phyloP scores from a whole-genome alignment of 1,140 invertebrate species.

The Euura lappo region DNA sequence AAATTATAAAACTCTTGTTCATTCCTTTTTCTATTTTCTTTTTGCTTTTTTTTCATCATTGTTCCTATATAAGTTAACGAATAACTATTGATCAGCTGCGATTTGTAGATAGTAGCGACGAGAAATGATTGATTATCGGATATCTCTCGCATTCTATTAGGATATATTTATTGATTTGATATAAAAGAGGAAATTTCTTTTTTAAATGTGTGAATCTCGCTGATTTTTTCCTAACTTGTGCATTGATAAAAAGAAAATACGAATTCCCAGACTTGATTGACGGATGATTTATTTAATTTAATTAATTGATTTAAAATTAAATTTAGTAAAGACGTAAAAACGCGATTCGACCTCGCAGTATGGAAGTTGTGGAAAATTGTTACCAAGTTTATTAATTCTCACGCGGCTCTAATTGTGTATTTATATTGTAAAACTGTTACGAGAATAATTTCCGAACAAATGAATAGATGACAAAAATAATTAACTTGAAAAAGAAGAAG shows the following conservation, averaged over 20 bases:
- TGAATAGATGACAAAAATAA: background rate
- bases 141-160: background rate
- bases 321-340: too few relatives aligned
- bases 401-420: background rate
- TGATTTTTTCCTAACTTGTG: background rate
- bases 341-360: background rate
- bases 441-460: background rate
- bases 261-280: background rate
- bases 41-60: background rate
- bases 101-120: background rate
- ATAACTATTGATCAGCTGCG: too few relatives aligned
- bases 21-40: background rate
- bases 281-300: too few relatives aligned
- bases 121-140: background rate
- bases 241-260: background rate
- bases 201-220: background rate
- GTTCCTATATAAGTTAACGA: background rate
- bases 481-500: too few relatives aligned
- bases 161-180: background rate
- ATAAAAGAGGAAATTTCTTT: too few relatives aligned
- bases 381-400: background rate
- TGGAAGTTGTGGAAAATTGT: constrained; percentile 7
- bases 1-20: background rate
- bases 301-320: too few relatives aligned
- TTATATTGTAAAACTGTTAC: background rate